Evolutionary conservation across 1,140 invertebrate genomes (phyloP).

Genomic region (Panagrolaimus sp.): DNA sequence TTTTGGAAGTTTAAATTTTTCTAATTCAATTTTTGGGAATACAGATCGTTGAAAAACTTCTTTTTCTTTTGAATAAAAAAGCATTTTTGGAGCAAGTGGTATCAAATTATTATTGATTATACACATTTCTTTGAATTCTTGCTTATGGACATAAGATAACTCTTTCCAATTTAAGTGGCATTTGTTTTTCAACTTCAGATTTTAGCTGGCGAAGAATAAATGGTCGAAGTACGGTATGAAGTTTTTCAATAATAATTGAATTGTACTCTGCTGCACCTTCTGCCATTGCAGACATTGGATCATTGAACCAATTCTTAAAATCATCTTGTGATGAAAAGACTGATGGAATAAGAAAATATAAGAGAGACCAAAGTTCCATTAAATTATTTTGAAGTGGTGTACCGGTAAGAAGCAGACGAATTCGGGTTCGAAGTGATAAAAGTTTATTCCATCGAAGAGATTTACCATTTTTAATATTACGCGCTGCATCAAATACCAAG

Average conservation of each 20-base stretch:
- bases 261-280: slow-evolving; percentile 92
- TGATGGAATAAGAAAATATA: slow-evolving; percentile 99
- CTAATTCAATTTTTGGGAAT: no score
- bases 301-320: slow-evolving; percentile 98
- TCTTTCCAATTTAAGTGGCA: slow-evolving; percentile 98
- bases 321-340: slow-evolving; percentile 95
- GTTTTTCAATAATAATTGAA: slow-evolving; percentile 81
- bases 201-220: slow-evolving; percentile 92
- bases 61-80: no score
- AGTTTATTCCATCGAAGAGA: slow-evolving; percentile 96
- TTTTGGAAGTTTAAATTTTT: no score
- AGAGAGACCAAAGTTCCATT: slow-evolving; percentile 98
- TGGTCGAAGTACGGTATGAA: slow-evolving; percentile 94
- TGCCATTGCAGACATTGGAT: slow-evolving; percentile 94
- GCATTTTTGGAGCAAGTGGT: no score
- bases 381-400: slow-evolving; percentile 97
- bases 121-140: slow-evolving; percentile 90
- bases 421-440: slow-evolving; percentile 88
- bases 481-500: slow-evolving; percentile 95
- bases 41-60: no score
- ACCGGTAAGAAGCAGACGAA: slow-evolving; percentile 86
- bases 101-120: no score
- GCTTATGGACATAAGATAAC: slow-evolving; percentile 89
- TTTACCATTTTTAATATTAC: slow-evolving; percentile 99
- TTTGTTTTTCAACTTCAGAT: slow-evolving; percentile 95